phyloP scores from a whole-genome alignment of 2,797 vertebrate genomes.

The Gallirallus australis region DNA sequence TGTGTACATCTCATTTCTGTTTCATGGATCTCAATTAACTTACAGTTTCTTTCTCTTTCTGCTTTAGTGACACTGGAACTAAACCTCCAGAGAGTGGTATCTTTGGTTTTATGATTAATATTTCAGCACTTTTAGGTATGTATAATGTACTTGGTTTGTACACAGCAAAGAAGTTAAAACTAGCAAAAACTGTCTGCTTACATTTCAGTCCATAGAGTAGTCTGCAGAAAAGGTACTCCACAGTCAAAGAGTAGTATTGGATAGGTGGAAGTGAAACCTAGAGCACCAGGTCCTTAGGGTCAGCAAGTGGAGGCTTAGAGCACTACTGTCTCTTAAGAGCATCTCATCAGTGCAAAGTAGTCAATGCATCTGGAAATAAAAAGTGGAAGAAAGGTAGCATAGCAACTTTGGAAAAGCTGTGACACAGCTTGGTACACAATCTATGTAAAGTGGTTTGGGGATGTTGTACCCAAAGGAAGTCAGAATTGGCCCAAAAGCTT shows the following conservation, averaged over 20 bases:
- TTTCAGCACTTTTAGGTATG: slow-evolving; percentile 91
- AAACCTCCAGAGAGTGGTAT: slow-evolving; percentile 92
- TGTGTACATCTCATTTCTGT: neutral
- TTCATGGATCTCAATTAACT: neutral
- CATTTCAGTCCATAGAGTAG: neutral
- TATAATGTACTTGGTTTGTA: neutral
- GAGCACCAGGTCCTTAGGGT: neutral
- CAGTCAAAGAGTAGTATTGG: neutral
- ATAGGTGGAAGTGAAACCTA: neutral
- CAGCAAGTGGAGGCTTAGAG: neutral
- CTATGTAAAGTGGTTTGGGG: neutral
- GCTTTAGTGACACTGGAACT: slow-evolving; percentile 88
- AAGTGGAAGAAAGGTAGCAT: neutral
- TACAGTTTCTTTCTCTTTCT: slow-evolving; percentile 50
- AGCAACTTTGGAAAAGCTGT: neutral
- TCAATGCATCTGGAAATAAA: neutral
- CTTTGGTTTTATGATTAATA: slow-evolving; percentile 94
- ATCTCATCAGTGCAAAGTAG: neutral
- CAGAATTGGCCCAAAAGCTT: neutral
- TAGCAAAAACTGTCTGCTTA: neutral
- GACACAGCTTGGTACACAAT: neutral
- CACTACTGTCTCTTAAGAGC: neutral
- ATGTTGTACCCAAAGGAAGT: neutral
- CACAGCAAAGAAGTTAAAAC: neutral
- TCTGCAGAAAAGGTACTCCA: neutral